Conservation (phyloP, 1,140 invertebrate genomes). For the Pogonognathellus flavescens region DNA sequence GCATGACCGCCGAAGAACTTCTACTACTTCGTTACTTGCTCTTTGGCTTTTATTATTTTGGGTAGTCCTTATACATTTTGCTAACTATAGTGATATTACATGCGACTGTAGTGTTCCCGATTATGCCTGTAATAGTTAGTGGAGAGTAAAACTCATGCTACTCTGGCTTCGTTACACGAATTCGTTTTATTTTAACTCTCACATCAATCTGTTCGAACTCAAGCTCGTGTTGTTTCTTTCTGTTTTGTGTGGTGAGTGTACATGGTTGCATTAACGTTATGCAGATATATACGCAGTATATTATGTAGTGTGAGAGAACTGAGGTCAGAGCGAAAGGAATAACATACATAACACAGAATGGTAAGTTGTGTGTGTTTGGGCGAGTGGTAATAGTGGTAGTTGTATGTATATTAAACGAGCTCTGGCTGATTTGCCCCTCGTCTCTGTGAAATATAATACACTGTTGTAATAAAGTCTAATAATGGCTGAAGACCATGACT, state of each 20-base stretch:
- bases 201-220: too few relatives aligned
- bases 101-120: too few relatives aligned
- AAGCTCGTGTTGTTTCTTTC: not conserved
- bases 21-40: slow-evolving; percentile 29
- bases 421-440: slow-evolving; percentile 24
- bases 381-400: not conserved
- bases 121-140: not conserved
- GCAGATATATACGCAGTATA: not conserved
- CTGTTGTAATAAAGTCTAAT: slow-evolving; percentile 24
- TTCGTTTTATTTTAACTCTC: too few relatives aligned
- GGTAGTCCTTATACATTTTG: too few relatives aligned
- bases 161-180: not conserved
- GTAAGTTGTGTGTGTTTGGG: not conserved
- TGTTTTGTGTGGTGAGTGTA: not conserved
- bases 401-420: not conserved
- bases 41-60: not conserved
- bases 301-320: not conserved
- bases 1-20: slow-evolving; percentile 41
- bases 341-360: not conserved
- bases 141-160: not conserved
- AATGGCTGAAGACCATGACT: slow-evolving; percentile 28
- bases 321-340: slow-evolving; percentile 6
- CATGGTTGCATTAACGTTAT: not conserved
- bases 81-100: too few relatives aligned
- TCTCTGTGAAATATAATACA: slow-evolving; percentile 32